Percentiles rank a stretch among this genome's conserved stretches.
These are phyloP conservation scores for Schizaphis graminum DNA, from an alignment of 2,888 invertebrate species.

Conservation along the genomic window DNA sequence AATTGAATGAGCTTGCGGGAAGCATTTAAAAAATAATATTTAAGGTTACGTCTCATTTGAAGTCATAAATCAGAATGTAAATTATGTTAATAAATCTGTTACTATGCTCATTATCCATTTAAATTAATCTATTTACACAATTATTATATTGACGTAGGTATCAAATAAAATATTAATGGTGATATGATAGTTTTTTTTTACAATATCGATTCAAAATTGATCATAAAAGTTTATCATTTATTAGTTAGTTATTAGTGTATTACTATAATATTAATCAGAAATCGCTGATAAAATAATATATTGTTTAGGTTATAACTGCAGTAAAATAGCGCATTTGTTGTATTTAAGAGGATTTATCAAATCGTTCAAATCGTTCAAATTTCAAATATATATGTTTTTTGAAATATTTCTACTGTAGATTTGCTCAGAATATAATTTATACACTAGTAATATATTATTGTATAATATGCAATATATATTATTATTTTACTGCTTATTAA, in stretches of 20 bases:
- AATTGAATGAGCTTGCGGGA: background rate
- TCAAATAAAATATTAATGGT: background rate
- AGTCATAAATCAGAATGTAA: constrained; percentile 16
- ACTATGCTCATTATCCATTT: background rate
- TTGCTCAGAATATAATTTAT: too few relatives aligned
- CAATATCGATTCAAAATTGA: too few relatives aligned
- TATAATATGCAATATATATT: too few relatives aligned
- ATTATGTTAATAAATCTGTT: background rate
- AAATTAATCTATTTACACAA: background rate
- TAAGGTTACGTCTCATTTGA: constrained; percentile 14
- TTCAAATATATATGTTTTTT: background rate
- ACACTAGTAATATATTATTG: too few relatives aligned
- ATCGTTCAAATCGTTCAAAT: background rate
- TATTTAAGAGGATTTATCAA: background rate
- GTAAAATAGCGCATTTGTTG: background rate
- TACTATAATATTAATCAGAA: background rate
- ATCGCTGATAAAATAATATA: background rate
- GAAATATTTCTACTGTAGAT: background rate
- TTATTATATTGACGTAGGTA: background rate
- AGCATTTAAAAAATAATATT: constrained; percentile 32
- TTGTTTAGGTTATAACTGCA: background rate
- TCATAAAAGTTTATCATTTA: background rate
- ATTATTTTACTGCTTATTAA: too few relatives aligned
- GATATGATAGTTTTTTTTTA: background rate
- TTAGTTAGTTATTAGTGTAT: background rate